Base-by-base conservation (phyloP, 2,797 vertebrate species). In the Sphenodon punctatus region DNA sequence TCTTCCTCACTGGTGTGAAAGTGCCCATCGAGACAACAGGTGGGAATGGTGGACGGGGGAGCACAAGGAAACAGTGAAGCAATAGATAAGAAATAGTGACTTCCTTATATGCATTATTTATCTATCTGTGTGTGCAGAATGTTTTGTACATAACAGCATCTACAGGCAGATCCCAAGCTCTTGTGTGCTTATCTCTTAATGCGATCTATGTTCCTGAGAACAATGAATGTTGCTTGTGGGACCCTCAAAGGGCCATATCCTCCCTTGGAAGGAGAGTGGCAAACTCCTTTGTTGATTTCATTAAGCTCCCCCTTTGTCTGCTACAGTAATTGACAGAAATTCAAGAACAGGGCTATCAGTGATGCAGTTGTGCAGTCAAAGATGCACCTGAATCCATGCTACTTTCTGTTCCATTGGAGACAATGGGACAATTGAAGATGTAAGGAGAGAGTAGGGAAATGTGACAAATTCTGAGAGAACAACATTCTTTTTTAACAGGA, bases 21-120 rank as follows among this genome's bases (percentile, higher is more conserved):
- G n/a, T n/a, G n/a, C n/a, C n/a, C n/a, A n/a, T n/a, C n/a, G n/a
- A n/a, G n/a, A n/a, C n/a, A n/a, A n/a, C n/a, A n/a, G n/a, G n/a
- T n/a, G n/a, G n/a, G n/a, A n/a, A n/a, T n/a, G n/a, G n/a, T n/a
- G n/a, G n/a, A n/a, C n/a, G n/a, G n/a, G n/a, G n/a, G n/a, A n/a
- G n/a, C n/a, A n/a, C n/a, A n/a, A n/a, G n/a, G n/a, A n/a, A n/a
- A n/a, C n/a, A n/a, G n/a, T n/a, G n/a, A n/a, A n/a, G n/a, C n/a
- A 11, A 4, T 2, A 34, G 11, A 55, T 63, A 3, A 8, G 0
- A 1, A 64, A 4, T 4, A 15, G 51, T 8, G 3, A 0, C 48
- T 17, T 34, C 1, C 0, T 14, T 11, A 0, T 1, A 0, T 25
- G 0, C 3, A 14, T 22, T 58, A 55, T 11, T 2, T 58, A 32